Base-by-base conservation (phyloP, 35 echinoderm and acorn worm species). In the Patiria miniata region DNA sequence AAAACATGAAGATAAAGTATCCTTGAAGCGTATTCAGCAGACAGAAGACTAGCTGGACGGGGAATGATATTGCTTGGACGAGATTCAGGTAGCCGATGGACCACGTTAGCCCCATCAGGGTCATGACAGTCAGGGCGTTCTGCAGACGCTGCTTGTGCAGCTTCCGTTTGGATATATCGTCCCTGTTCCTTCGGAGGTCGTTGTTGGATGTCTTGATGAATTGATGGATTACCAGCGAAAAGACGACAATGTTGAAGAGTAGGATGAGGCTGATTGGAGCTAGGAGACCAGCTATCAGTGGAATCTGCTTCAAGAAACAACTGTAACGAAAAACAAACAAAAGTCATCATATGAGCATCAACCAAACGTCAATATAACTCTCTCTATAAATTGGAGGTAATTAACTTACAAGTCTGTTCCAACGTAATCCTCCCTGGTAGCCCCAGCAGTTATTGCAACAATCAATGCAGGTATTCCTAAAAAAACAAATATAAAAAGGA, bases 31-130 rank as follows among this genome's bases (percentile, higher is more conserved):
- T 87, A 47, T 92, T 92, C 39, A 86, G 79, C 34, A 92, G 37
- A 61, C 85, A 87, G 78, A 92, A 92, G 73, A 87, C 30, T 29
- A 79, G 78, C 79, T 92, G 90, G 8, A 92, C 37, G 40, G 65
- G 52, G 37, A 92, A 61, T 14, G 36, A 68, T 16, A 79, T 50
- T 28, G 84, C 44, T 22, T 83, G 80, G 56, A 90, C 55, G 8
- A 92, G 29, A 12, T 78, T 58, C 1, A 92, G 61, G 36, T 81
- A 92, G 2, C 83, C 90, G 15, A 92, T 78, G 5, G 61, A 51
- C 90, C 90, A 92, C 4, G 90, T 92, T 38, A 92, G 40, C 22
- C 90, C 90, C 51, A 92, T 79, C 38, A 92, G 84, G 36, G 86
- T 76, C 8, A 68, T 51, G 26, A 92, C 86, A 37, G 79, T 78